These are phyloP conservation scores for Cyprinodon variegatus DNA, from an alignment of 2,113 vertebrate genomes.

Conservation along the genomic window DNA sequence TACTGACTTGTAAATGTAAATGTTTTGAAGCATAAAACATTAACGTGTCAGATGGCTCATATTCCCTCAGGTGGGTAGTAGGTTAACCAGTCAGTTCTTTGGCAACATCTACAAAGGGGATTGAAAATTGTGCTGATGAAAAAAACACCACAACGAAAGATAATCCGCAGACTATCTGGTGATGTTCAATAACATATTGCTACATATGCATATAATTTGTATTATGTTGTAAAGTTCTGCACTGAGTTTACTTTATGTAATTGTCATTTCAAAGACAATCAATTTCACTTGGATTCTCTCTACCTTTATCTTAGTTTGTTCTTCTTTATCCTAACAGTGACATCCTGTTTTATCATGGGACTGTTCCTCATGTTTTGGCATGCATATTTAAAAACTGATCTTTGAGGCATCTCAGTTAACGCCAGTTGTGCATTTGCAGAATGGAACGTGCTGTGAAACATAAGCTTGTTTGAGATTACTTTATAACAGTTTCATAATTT, in stretches of 20 bases:
- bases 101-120: constrained; percentile 29
- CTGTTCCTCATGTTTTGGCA: neutral
- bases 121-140: constrained; percentile 7
- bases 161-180: constrained; percentile 14
- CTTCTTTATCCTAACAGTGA: neutral
- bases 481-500: neutral
- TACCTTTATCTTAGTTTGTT: neutral
- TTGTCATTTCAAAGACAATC: no score
- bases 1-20: constrained; percentile 14
- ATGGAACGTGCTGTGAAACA: neutral
- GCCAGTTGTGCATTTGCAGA: neutral
- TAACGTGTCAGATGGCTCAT: constrained; percentile 25
- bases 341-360: neutral
- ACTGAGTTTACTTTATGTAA: no score
- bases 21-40: constrained; percentile 40
- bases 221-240: no score
- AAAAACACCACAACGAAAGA: neutral
- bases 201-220: no score
- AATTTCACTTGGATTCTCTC: no score
- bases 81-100: constrained; percentile 31
- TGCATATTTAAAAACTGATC: neutral
- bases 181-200: constrained; percentile 10
- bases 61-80: constrained; percentile 10
- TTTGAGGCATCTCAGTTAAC: neutral
- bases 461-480: neutral